Evolutionary conservation across 2,888 invertebrate species (phyloP).

Genomic region (Bellardia bayeri): DNA sequence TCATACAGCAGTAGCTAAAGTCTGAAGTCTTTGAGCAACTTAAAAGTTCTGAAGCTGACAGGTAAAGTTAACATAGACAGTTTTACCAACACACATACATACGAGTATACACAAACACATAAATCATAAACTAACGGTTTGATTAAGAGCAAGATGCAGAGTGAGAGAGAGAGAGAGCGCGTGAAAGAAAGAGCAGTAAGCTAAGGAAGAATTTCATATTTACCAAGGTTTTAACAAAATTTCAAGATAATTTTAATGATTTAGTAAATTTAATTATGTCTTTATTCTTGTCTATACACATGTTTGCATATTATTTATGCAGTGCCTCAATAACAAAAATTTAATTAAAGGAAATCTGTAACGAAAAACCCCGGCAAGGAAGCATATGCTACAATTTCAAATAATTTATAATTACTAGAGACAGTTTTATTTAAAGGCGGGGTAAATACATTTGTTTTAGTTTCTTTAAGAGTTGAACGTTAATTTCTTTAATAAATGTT

Average conservation of each 20-base stretch:
- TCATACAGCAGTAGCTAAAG: slow-evolving; percentile 10
- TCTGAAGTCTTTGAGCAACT: slow-evolving; percentile 44
- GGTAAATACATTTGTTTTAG: slow-evolving; percentile 4
- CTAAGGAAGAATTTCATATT: slow-evolving; percentile 1
- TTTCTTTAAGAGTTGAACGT: slow-evolving; percentile 9
- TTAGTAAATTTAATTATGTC: slow-evolving; percentile 43
- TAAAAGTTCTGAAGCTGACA: slow-evolving; percentile 53
- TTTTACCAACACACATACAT: slow-evolving; percentile 29
- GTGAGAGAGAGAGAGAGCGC: not conserved
- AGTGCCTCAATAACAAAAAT: not conserved
- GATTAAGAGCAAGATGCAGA: not conserved
- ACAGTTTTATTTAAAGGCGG: no score
- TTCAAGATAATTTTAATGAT: slow-evolving; percentile 50
- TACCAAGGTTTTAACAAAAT: slow-evolving; percentile 30
- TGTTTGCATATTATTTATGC: slow-evolving; percentile 3
- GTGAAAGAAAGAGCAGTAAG: not conserved
- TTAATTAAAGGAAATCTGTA: slow-evolving; percentile 17
- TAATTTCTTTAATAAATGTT: not conserved
- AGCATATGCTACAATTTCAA: no score
- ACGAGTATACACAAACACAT: not conserved
- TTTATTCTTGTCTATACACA: slow-evolving; percentile 5
- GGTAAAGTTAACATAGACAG: slow-evolving; percentile 44
- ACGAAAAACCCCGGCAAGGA: not conserved
- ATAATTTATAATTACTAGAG: no score
- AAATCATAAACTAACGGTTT: slow-evolving; percentile 21